Conservation (phyloP, 2,888 invertebrate genomes). For the Idaea straminata region DNA sequence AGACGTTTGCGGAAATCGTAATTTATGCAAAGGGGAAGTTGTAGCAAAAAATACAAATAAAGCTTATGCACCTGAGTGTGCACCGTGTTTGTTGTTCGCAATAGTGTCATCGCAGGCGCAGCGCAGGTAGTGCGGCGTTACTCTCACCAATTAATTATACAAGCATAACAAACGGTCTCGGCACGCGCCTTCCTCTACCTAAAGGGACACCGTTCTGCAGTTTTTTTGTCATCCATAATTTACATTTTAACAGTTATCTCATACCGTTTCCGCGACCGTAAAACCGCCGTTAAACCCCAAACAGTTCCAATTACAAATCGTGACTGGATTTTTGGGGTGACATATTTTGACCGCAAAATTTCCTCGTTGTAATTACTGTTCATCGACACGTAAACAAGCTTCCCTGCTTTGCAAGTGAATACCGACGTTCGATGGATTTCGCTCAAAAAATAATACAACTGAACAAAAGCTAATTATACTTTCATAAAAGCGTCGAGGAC, state of each 20-base stretch:
- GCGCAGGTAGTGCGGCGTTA: constrained; percentile 54
- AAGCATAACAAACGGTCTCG: constrained; percentile 40
- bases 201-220: constrained; percentile 39
- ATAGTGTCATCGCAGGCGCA: constrained; percentile 19
- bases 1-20: constrained; percentile 61
- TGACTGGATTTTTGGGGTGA: constrained; percentile 59
- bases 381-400: constrained; percentile 64
- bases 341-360: constrained; percentile 49
- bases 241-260: constrained; percentile 42
- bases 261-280: constrained; percentile 19
- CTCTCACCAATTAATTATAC: constrained; percentile 68
- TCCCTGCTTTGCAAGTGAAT: constrained; percentile 65
- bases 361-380: constrained; percentile 57
- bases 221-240: constrained; percentile 44
- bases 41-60: constrained; percentile 70
- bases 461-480: constrained; percentile 75
- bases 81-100: constrained; percentile 49
- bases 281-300: constrained; percentile 24
- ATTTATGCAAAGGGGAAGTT: constrained; percentile 79
- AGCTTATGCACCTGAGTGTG: constrained; percentile 75
- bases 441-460: constrained; percentile 61
- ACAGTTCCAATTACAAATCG: constrained; percentile 56
- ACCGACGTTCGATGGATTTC: constrained; percentile 43
- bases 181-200: constrained; percentile 48
- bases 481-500: constrained; percentile 54